phyloP scores from a whole-genome alignment of 2,888 invertebrate species.

The Plagodis pulveraria region DNA sequence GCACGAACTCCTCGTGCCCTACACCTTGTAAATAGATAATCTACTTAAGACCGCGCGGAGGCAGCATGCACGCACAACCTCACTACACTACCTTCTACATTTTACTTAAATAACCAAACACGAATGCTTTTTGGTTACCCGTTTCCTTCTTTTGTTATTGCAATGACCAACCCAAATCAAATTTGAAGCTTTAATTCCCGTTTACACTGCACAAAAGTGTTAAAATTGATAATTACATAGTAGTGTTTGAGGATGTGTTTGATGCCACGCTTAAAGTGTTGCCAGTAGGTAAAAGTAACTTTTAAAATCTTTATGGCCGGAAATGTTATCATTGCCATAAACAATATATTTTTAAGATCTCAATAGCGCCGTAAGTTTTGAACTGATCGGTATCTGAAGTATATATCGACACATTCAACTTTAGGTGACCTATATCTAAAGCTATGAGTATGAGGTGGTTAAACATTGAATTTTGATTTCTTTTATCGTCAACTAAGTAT shows the following conservation, averaged over 20 bases:
- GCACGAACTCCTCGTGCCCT: conserved; percentile 1
- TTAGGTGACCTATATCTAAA: neutral
- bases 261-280: neutral
- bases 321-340: conserved; percentile 59
- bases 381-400: conserved; percentile 45
- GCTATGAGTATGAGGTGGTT: neutral
- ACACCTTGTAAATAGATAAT: conserved; percentile 52
- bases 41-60: neutral
- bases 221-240: neutral
- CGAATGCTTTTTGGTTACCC: too few species aligned
- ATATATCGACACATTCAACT: neutral
- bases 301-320: conserved; percentile 1
- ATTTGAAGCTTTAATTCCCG: neutral
- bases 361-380: conserved; percentile 71
- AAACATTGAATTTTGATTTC: neutral
- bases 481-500: conserved; percentile 3
- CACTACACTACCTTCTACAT: too few species aligned
- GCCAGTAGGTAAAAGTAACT: neutral
- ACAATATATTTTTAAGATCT: conserved; percentile 71
- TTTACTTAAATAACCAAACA: too few species aligned
- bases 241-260: neutral
- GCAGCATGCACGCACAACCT: neutral
- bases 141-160: too few species aligned
- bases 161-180: too few species aligned
- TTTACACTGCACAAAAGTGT: too few species aligned